These are phyloP conservation scores for Ametastegia equiseti DNA, from an alignment of 2,888 invertebrate species.

Conservation along the genomic window DNA sequence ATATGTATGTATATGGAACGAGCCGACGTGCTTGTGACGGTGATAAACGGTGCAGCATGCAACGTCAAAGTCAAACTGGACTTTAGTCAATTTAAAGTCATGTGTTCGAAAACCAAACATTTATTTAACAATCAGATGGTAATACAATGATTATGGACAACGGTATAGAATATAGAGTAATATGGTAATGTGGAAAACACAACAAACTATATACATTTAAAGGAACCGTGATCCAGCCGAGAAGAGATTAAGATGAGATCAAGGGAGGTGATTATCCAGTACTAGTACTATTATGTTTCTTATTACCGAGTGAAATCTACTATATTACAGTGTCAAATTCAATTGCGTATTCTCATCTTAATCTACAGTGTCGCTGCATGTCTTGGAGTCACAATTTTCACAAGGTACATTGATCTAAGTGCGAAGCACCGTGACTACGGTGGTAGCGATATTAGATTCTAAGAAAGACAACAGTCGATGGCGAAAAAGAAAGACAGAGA, in stretches of 20 bases:
- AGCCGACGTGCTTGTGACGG: background rate
- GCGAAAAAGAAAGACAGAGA: background rate
- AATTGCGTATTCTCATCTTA: slow-evolving; percentile 35
- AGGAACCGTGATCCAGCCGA: slow-evolving; percentile 33
- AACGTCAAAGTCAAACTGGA: slow-evolving; percentile 47
- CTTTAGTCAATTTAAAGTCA: slow-evolving; percentile 57
- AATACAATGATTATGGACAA: slow-evolving; percentile 65
- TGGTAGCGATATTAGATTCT: background rate
- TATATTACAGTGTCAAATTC: background rate
- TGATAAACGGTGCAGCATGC: slow-evolving; percentile 42
- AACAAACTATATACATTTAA: slow-evolving; percentile 41
- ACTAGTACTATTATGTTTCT: background rate
- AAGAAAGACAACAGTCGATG: background rate
- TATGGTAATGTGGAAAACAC: slow-evolving; percentile 37
- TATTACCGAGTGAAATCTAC: background rate
- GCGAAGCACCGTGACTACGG: slow-evolving; percentile 31
- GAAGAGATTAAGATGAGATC: slow-evolving; percentile 43
- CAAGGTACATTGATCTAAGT: slow-evolving; percentile 40
- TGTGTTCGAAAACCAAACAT: slow-evolving; percentile 57
- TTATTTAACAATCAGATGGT: slow-evolving; percentile 64
- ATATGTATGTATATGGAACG: too few species aligned
- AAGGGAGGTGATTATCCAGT: background rate
- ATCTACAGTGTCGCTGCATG: slow-evolving; percentile 31
- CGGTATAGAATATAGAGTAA: slow-evolving; percentile 51
- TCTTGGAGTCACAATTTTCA: slow-evolving; percentile 41